These are phyloP conservation scores for Hyles vespertilio DNA, from an alignment of 1,140 invertebrate genomes.

Conservation along the genomic window DNA sequence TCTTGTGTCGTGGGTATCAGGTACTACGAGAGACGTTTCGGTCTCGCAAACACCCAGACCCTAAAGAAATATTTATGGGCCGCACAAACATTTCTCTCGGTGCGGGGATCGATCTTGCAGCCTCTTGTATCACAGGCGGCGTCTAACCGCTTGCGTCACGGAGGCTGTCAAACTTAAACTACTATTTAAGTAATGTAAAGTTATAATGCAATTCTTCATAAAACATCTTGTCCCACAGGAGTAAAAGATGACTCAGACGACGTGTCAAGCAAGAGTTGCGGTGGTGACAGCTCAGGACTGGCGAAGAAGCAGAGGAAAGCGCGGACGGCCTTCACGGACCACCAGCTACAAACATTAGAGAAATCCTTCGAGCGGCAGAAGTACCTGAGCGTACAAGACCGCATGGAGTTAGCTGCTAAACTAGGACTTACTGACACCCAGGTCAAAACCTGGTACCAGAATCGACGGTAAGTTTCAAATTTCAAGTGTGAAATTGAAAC, in stretches of 20 bases:
- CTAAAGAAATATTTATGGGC: no score
- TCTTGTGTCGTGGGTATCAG: no score
- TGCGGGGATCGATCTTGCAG: no score
- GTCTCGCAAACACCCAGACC: no score
- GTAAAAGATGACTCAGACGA: constrained; percentile 70
- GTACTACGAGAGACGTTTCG: no score
- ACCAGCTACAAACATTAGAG: constrained; percentile 97
- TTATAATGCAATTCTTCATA: no score
- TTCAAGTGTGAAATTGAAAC: no score
- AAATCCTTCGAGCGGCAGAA: constrained; percentile 99
- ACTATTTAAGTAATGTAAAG: no score
- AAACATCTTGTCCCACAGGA: constrained; percentile 35
- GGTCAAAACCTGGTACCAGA: constrained; percentile 99
- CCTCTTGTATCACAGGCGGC: no score
- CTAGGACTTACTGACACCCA: constrained; percentile 98
- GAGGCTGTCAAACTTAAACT: no score
- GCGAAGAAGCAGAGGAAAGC: constrained; percentile 98
- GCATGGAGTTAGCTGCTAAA: constrained; percentile 98
- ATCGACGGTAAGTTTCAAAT: constrained; percentile 87
- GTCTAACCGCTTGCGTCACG: no score
- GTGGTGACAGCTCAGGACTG: constrained; percentile 64
- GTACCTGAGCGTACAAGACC: constrained; percentile 98
- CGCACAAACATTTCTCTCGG: no score
- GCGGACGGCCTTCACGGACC: constrained; percentile 98
- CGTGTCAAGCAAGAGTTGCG: constrained; percentile 63